Percentiles rank a stretch among this genome's conserved stretches.
Conservation (phyloP, 2,113 vertebrate genomes). For the Protomyctophum bolini region DNA sequence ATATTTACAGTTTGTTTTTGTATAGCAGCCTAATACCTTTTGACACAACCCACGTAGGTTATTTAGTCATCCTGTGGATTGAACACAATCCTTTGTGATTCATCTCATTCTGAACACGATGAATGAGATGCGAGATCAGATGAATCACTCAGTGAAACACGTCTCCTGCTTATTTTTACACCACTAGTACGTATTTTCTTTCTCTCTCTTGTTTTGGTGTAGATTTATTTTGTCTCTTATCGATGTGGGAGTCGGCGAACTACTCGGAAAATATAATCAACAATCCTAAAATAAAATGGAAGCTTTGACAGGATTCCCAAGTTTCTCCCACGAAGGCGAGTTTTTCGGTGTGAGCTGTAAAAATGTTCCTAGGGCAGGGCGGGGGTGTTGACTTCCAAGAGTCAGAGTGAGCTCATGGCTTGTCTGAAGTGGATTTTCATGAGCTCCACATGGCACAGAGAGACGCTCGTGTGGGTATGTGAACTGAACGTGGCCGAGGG, state of each 20-base stretch:
- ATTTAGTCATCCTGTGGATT: background rate
- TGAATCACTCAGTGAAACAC: background rate
- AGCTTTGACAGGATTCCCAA: background rate
- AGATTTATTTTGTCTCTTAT: no score
- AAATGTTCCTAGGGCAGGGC: constrained; percentile 5
- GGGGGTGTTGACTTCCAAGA: background rate
- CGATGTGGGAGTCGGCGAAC: no score
- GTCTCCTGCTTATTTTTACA: background rate
- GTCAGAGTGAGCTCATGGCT: constrained; percentile 19
- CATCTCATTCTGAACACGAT: no score
- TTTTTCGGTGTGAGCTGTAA: background rate
- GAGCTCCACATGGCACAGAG: background rate
- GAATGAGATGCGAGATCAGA: no score
- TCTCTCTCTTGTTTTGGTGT: no score
- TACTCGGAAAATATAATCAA: no score
- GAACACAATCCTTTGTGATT: no score
- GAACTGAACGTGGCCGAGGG: constrained; percentile 4
- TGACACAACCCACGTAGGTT: background rate
- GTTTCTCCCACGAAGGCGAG: background rate
- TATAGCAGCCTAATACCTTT: background rate
- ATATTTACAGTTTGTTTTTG: background rate
- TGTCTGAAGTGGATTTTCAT: constrained; percentile 6
- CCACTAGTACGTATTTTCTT: no score
- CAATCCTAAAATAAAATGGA: background rate
- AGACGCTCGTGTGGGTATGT: constrained; percentile 12